phyloP scores from a whole-genome alignment of 2,888 invertebrate species.

The Lepeophtheirus nordmannii region DNA sequence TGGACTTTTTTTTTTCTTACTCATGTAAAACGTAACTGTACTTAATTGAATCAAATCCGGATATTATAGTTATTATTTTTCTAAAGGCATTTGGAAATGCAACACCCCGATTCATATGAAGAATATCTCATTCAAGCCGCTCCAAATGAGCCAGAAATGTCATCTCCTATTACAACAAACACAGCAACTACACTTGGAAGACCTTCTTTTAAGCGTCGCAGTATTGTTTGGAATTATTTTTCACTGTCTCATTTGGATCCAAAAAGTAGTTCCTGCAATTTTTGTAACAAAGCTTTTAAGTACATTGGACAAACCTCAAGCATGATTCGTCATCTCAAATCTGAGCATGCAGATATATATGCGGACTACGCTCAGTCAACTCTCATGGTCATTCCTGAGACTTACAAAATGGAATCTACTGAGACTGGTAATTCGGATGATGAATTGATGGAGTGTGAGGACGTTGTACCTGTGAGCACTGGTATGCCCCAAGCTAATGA shows the following conservation, averaged over 20 bases:
- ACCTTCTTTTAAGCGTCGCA: background rate
- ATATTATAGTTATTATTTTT: background rate
- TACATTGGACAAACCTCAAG: background rate
- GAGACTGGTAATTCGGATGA: background rate
- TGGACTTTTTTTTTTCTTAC: too few species aligned
- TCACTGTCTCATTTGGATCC: background rate
- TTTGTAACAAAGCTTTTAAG: background rate
- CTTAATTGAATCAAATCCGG: background rate
- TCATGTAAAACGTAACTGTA: too few species aligned
- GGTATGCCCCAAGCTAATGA: background rate
- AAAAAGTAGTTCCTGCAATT: background rate
- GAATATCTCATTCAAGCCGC: background rate
- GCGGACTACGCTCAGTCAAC: background rate
- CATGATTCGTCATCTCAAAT: background rate
- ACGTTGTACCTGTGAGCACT: background rate
- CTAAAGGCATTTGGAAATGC: background rate
- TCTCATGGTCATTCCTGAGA: background rate
- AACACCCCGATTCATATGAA: background rate
- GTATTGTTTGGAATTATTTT: background rate
- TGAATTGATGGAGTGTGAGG: background rate
- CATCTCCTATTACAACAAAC: too few species aligned
- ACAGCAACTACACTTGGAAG: background rate
- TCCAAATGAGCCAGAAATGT: background rate
- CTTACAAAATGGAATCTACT: background rate
- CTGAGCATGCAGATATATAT: background rate